These are phyloP conservation scores for Tetramorium bicarinatum DNA, from an alignment of 2,888 invertebrate species.

Conservation along the genomic window DNA sequence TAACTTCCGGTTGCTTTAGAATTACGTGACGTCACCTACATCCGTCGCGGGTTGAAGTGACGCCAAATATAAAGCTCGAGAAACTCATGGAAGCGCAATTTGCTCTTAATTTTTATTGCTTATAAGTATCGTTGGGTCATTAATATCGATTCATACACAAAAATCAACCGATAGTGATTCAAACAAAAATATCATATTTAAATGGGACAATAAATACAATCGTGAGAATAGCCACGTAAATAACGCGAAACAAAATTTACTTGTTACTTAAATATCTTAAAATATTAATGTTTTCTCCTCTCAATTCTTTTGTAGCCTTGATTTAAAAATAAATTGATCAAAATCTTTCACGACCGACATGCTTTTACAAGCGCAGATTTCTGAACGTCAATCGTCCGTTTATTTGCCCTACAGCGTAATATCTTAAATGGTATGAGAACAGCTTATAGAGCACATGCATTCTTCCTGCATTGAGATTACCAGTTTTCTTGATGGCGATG, in stretches of 20 bases:
- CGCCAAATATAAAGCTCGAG: slow-evolving; percentile 67
- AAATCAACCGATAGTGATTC: not conserved
- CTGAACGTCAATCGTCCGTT: not conserved
- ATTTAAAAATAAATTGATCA: not conserved
- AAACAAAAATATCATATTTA: not conserved
- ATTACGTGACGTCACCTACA: slow-evolving; percentile 73
- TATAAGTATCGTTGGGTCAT: slow-evolving; percentile 29
- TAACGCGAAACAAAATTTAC: not conserved
- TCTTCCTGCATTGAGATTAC: slow-evolving; percentile 57
- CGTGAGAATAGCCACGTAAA: not conserved
- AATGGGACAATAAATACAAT: not conserved
- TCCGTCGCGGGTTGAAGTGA: slow-evolving; percentile 53
- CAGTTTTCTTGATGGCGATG: slow-evolving; percentile 27
- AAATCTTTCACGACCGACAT: not conserved
- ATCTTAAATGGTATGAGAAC: not conserved
- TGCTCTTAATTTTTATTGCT: slow-evolving; percentile 20
- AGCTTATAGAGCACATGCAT: slow-evolving; percentile 23
- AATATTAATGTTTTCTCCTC: not conserved
- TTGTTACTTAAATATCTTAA: not conserved
- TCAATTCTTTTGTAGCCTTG: not conserved
- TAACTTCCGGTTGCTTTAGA: slow-evolving; percentile 76
- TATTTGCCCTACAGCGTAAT: not conserved
- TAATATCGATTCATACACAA: not conserved
- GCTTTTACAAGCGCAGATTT: not conserved
- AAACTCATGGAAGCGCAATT: not conserved